Evolutionary conservation across 2,888 invertebrate genomes (phyloP), one percentile per base, ranked within the genome.

Genomic region (Antheraea yamamai): DNA sequence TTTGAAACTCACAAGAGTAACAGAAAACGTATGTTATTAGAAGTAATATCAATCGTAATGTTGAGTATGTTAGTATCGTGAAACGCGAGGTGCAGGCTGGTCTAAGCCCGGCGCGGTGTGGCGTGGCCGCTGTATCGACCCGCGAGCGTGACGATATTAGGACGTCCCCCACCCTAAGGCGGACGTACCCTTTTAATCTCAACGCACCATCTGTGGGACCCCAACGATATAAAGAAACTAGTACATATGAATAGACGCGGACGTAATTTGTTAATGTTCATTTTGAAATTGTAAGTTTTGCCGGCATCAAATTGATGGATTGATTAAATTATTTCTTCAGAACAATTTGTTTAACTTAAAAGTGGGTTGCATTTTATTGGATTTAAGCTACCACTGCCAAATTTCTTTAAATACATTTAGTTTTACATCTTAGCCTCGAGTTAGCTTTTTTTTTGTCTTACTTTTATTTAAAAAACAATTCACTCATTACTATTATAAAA

Each of bases 91-190:
- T 83, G 81, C 81, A 78, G 81, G 84, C 82, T 85, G 79, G 89
- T 89, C 88, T 87, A 85, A 85, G 30, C 76, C 81, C 85, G 82
- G 82, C 85, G 82, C 84, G 82, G 81, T 81, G 79, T 82, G 84
- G 82, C 84, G 88, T 88, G 85, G 84, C 77, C 82, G 83, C 85
- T 85, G 79, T 89, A 89, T 89, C 89, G 90, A 90, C 82, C 89
- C 82, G 70, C 70, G 70, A 70, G 70, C 70, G 84, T 88, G 86
- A 88, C 87, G 89, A 85, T 87, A 86, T 77, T 72, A 75, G 75
- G 72, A 76, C 77, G 76, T 79, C 77, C 78, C 77, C 81, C 81
- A 77, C 76, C 74, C 73, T 76, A 18, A 61, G 55, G 55, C 68
- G 26, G 14, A 30, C 39, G 39, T 39, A 70, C 70, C 70, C 70